These are phyloP conservation scores for Phengaris alcon DNA, from an alignment of 2,888 invertebrate species.

Conservation along the genomic window DNA sequence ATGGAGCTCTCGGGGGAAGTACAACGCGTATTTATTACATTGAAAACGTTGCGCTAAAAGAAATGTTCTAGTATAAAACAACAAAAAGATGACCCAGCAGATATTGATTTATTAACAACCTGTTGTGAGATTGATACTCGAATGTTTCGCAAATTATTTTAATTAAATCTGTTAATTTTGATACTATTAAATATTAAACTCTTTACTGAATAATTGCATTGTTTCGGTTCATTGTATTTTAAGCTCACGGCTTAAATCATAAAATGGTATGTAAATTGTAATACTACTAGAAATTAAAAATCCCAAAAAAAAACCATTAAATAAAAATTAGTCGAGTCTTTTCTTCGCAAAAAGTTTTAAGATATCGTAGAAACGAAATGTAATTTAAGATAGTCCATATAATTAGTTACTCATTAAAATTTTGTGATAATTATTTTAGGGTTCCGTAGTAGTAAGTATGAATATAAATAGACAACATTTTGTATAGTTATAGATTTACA, in stretches of 20 bases:
- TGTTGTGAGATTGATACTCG: not conserved
- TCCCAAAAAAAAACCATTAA: no score
- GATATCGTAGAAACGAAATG: no score
- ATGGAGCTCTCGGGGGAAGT: not conserved
- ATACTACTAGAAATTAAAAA: no score
- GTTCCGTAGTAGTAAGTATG: no score
- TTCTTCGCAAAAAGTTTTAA: no score
- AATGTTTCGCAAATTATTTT: not conserved
- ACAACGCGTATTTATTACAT: not conserved
- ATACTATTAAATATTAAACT: not conserved
- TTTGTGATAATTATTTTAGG: no score
- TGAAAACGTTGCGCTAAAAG: not conserved
- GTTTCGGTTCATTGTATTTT: not conserved
- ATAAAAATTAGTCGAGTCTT: no score
- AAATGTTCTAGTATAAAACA: conserved; percentile 10
- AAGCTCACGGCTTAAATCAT: not conserved
- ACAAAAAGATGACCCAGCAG: not conserved
- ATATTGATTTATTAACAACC: conserved; percentile 25
- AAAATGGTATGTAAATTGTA: not conserved
- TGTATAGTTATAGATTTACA: no score
- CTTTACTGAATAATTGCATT: not conserved
- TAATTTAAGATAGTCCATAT: no score
- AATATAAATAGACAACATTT: no score
- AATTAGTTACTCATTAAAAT: no score
- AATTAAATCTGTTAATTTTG: not conserved